Base-by-base conservation (phyloP, 2,113 vertebrate genomes). In the Carassius auratus region DNA sequence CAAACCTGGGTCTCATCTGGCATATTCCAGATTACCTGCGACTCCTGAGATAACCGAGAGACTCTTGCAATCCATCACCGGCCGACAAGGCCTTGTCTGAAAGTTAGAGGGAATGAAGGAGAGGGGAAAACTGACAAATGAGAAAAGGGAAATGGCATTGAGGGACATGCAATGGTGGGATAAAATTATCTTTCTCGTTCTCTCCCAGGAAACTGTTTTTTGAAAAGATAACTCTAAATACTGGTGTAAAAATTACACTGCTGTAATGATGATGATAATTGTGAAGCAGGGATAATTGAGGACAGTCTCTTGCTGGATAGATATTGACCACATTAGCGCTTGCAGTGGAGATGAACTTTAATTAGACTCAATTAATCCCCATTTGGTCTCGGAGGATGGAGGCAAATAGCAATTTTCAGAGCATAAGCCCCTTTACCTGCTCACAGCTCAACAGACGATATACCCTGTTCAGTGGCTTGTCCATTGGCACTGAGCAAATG, bases 251-350 rank as follows among this genome's bases (percentile, higher is more conserved):
- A 85, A 83, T 87, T 85, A 91, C 86, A 87, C 83, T 13, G 26
- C 79, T 5, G 9, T 84, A 91, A 87, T 88, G 85, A 87, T 84
- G 87, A 83, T 15, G 87, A 62, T 57, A 84, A 81, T 87, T 90
- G 84, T 85, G 86, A 77, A 81, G 80, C 75, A 26, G 42, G 17
- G 26, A 83, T 88, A 92, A 92, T 87, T 91, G 86, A 89, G 76
- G 83, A 50, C 77, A 81, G 88, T 85, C 57, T 86, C 83, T 85
- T 78, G 80, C 79, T 84, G 81, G 68, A 81, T 82, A 74, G 57
- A 84, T 84, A 84, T 89, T 85, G 88, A 89, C 83, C 84, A 80
- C 87, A 88, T 90, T 89, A 91, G 88, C 50, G 82, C 73, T 89
- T 88, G 86, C 85, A 89, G 88, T 85, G 89, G 81, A 5, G 30